A percentile compares a stretch with the other conserved stretches of the same genome.
These are phyloP conservation scores for Ptychodera flava DNA, from an alignment of 35 echinoderm and acorn worm genomes.

Conservation along the genomic window DNA sequence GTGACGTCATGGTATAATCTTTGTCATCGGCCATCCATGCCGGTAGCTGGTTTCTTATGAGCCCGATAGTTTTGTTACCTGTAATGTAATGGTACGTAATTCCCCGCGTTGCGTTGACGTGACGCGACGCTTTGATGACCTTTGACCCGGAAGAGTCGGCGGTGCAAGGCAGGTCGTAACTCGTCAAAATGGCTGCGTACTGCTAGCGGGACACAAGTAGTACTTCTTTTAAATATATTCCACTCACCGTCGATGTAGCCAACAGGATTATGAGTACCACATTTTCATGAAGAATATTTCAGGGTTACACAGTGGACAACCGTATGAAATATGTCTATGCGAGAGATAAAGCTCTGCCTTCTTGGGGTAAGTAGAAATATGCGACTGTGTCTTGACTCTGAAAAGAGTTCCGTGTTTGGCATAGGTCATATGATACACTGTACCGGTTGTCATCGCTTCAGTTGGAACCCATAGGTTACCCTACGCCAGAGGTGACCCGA, in stretches of 20 bases:
- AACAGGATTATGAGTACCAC: not conserved
- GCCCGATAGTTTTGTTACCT: not conserved
- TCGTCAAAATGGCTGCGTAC: not conserved
- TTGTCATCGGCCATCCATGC: not conserved
- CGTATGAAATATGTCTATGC: not conserved
- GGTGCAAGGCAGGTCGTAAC: not conserved
- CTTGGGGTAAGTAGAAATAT: not conserved
- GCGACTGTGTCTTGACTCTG: too few species aligned
- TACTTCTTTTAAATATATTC: too few species aligned
- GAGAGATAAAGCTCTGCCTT: not conserved
- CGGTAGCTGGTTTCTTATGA: not conserved
- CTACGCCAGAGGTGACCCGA: too few species aligned
- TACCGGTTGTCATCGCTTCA: too few species aligned
- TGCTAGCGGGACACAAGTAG: too few species aligned
- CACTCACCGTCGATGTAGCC: not conserved
- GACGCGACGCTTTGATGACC: not conserved
- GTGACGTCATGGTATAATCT: not conserved
- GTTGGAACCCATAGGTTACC: too few species aligned
- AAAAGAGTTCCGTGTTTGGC: too few species aligned
- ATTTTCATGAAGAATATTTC: not conserved
- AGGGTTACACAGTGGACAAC: not conserved
- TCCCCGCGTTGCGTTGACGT: not conserved
- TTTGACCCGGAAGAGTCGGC: not conserved
- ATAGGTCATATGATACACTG: too few species aligned
- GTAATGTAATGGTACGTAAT: not conserved